Evolutionary conservation across 2,888 invertebrate species (phyloP).

Genomic region (Tholera decimalis): DNA sequence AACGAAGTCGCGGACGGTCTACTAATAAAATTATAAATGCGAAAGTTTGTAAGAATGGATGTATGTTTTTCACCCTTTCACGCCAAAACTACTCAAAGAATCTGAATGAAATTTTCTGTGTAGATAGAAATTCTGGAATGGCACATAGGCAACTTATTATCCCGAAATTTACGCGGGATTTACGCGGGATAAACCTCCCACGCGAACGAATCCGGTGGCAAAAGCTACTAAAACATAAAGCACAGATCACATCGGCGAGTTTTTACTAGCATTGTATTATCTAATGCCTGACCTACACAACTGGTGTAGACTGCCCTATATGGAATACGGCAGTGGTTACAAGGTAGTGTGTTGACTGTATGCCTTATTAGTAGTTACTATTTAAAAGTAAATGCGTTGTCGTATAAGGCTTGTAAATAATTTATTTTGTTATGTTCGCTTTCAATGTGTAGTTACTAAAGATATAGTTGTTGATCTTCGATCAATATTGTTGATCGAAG

Average conservation of each 20-base stretch:
- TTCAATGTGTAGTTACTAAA: background rate
- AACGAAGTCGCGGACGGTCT: too few relatives aligned
- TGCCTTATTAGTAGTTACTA: conserved; percentile 7
- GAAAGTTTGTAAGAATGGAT: too few relatives aligned
- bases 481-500: too few relatives aligned
- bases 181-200: conserved; percentile 23
- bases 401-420: conserved; percentile 6
- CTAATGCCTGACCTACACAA: conserved; percentile 66
- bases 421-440: conserved; percentile 8
- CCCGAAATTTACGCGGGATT: too few relatives aligned
- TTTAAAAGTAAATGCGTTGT: conserved; percentile 30
- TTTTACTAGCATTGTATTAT: conserved; percentile 42
- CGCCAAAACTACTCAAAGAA: too few relatives aligned
- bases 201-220: too few relatives aligned
- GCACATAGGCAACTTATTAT: too few relatives aligned
- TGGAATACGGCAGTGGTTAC: conserved; percentile 32
- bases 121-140: too few relatives aligned
- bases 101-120: too few relatives aligned
- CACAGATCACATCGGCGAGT: conserved; percentile 36
- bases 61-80: too few relatives aligned
- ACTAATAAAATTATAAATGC: too few relatives aligned
- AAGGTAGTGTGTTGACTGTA: conserved; percentile 21
- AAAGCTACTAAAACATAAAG: conserved; percentile 44
- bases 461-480: too few relatives aligned
- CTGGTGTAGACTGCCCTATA: conserved; percentile 28